These are phyloP conservation scores for Pampus argenteus DNA, from an alignment of 2,797 vertebrate genomes.

Conservation along the genomic window DNA sequence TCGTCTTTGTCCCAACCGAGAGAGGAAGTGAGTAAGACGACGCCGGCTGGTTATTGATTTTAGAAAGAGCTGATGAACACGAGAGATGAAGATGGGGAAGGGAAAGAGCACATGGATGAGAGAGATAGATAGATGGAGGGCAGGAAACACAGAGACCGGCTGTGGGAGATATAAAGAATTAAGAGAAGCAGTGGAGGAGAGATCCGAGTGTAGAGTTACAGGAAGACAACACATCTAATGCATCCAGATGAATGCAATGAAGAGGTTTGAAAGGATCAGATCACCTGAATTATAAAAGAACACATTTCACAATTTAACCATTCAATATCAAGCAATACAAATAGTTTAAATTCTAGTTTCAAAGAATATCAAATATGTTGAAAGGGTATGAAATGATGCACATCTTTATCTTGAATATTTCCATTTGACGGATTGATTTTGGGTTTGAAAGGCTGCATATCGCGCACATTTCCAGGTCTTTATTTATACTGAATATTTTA, in stretches of 20 bases:
- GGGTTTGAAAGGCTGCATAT: neutral
- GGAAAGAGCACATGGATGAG: too few species aligned
- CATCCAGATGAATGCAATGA: neutral
- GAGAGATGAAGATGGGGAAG: neutral
- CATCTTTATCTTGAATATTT: neutral
- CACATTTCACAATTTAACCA: too few species aligned
- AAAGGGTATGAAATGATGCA: neutral
- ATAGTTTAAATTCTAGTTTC: too few species aligned
- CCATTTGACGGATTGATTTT: neutral
- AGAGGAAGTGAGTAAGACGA: conserved; percentile 34
- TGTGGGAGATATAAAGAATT: neutral
- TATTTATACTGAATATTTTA: too few species aligned
- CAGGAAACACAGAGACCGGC: neutral
- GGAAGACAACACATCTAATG: conserved; percentile 34
- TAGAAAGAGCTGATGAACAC: conserved; percentile 11
- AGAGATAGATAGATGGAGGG: neutral
- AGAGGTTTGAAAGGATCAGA: neutral
- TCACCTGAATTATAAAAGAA: too few species aligned
- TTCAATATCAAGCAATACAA: too few species aligned
- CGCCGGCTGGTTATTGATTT: conserved; percentile 41
- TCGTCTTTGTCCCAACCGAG: neutral
- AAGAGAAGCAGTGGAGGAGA: conserved; percentile 40
- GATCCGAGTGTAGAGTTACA: conserved; percentile 55
- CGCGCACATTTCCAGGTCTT: too few species aligned
- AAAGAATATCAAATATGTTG: neutral